Conservation (phyloP, 2,113 vertebrate genomes). For the Carollia perspicillata region DNA sequence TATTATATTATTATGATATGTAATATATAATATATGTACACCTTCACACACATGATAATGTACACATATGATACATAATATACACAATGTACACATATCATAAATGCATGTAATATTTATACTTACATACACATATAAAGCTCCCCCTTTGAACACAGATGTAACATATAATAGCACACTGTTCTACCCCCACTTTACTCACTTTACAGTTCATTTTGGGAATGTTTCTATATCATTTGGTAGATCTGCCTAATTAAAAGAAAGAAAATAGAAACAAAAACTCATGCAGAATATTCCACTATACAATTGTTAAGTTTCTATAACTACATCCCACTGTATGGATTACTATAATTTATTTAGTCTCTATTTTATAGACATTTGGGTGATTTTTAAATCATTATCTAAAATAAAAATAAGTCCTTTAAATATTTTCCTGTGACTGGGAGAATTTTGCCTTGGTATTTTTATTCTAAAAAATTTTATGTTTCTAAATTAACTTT, state of each 20-base stretch:
- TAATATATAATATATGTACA: too few species aligned
- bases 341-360: not conserved
- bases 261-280: not conserved
- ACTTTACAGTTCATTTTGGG: conserved; percentile 8
- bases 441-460: not conserved
- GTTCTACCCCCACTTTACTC: not conserved
- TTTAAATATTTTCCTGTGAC: not conserved
- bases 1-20: not conserved
- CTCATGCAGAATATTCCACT: not conserved
- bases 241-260: not conserved
- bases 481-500: conserved; percentile 14
- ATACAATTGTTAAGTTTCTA: not conserved
- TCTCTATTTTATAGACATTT: conserved; percentile 13
- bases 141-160: not conserved
- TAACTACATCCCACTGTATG: not conserved
- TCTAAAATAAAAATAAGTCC: not conserved
- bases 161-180: not conserved
- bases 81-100: not conserved
- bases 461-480: conserved; percentile 34
- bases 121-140: not conserved
- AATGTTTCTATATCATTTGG: not conserved
- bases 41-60: not conserved
- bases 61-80: not conserved
- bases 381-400: conserved; percentile 11
- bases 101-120: not conserved